Conservation (phyloP, 2,113 vertebrate species). For the Sinocyclocheilus rhinocerous region DNA sequence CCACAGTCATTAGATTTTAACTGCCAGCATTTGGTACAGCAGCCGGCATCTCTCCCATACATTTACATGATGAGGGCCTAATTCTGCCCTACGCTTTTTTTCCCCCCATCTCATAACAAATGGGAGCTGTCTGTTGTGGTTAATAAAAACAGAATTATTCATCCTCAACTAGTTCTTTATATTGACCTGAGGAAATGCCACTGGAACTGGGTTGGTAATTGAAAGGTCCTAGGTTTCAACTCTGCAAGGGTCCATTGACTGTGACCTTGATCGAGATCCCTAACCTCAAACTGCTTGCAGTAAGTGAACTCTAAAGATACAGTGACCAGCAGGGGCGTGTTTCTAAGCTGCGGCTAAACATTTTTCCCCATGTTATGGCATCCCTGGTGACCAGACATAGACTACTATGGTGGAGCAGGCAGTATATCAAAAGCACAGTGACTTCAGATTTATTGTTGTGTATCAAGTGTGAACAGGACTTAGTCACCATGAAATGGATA, state of each 20-base stretch:
- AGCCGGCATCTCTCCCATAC: conserved; percentile 70
- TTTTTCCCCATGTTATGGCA: not conserved
- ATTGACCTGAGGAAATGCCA: not conserved
- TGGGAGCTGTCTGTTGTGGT: conserved; percentile 23
- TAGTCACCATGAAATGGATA: not conserved
- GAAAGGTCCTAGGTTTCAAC: not conserved
- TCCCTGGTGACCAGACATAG: not conserved
- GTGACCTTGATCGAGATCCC: not conserved
- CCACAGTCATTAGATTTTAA: conserved; percentile 76
- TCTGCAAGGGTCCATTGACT: not conserved
- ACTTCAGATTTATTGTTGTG: not conserved
- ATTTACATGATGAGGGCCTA: conserved; percentile 71
- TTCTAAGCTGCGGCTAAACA: not conserved
- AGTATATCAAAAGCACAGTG: not conserved
- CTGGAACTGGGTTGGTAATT: not conserved
- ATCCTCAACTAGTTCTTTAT: conserved; percentile 3
- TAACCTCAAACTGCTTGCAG: not conserved
- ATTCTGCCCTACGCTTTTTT: conserved; percentile 56
- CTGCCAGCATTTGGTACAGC: conserved; percentile 73
- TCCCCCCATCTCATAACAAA: conserved; percentile 8
- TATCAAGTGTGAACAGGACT: not conserved
- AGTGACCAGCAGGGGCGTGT: not conserved
- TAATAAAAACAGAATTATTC: conserved; percentile 21
- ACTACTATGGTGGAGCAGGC: not conserved
- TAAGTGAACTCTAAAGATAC: not conserved